Percentiles rank a stretch among this genome's conserved stretches.
phyloP scores from a whole-genome alignment of 2,113 vertebrate genomes.

The Empidonax alnorum region DNA sequence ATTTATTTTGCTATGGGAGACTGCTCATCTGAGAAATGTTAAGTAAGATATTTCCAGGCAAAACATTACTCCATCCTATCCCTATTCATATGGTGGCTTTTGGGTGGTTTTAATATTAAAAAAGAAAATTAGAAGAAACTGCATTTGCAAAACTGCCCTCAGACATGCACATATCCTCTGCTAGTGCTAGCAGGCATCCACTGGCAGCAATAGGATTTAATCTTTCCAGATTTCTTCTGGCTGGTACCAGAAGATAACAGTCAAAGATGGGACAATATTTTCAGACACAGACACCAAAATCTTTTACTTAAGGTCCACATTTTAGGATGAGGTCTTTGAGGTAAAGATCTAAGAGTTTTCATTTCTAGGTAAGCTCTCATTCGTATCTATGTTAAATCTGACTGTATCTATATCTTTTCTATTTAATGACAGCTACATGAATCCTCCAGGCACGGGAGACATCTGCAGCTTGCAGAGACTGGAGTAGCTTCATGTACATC shows the following conservation, averaged over 20 bases:
- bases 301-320: not conserved
- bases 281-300: not conserved
- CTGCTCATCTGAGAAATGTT: conserved; percentile 49
- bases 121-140: not conserved
- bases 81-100: not conserved
- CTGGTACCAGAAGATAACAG: not conserved
- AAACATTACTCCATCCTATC: not conserved
- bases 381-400: not conserved
- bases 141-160: conserved; percentile 6
- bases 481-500: not conserved
- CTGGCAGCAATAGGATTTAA: not conserved
- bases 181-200: not conserved
- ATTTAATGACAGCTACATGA: not conserved
- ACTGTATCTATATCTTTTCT: not conserved
- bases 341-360: not conserved
- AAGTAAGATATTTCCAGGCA: not conserved
- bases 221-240: not conserved
- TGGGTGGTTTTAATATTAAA: conserved; percentile 15
- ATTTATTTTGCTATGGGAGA: conserved; percentile 21
- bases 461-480: not conserved
- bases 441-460: not conserved
- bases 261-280: not conserved
- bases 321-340: not conserved
- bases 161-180: conserved; percentile 14
- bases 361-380: not conserved